Evolutionary conservation across 2,888 invertebrate genomes (phyloP).

Genomic region (Cerastis rubricosa): DNA sequence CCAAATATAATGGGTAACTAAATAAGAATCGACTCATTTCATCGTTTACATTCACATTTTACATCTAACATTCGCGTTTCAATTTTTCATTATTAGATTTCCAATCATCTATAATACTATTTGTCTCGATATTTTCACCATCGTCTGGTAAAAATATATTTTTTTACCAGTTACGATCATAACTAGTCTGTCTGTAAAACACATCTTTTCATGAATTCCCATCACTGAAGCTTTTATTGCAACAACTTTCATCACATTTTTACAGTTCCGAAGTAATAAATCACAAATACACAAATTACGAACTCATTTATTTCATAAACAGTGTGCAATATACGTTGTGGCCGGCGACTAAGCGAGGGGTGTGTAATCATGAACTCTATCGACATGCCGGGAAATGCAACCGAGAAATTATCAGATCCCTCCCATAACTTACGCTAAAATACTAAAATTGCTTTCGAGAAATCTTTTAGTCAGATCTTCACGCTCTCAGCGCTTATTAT

Average conservation of each 20-base stretch:
- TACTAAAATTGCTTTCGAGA: conserved; percentile 89
- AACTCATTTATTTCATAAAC: conserved; percentile 66
- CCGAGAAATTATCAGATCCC: conserved; percentile 87
- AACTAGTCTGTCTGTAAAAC: neutral
- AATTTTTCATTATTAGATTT: neutral
- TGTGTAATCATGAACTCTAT: conserved; percentile 82
- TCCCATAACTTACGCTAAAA: conserved; percentile 88
- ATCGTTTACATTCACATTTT: neutral
- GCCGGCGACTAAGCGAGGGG: conserved; percentile 69
- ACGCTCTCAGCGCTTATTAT: conserved; percentile 88
- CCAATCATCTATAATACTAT: neutral
- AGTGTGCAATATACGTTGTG: conserved; percentile 57
- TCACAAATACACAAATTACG: conserved; percentile 48
- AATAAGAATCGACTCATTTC: neutral
- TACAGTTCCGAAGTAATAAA: conserved; percentile 27
- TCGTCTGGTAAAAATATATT: too few relatives aligned
- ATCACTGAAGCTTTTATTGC: neutral
- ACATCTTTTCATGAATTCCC: neutral
- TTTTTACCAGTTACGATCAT: neutral
- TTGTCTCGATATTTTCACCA: neutral
- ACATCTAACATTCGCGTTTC: neutral
- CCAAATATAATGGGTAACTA: too few relatives aligned
- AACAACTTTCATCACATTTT: neutral
- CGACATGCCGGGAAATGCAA: conserved; percentile 84
- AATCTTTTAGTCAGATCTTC: conserved; percentile 89